Evolutionary conservation across 2,888 invertebrate genomes (phyloP).

Genomic region (Rhamphomyia laevipes): DNA sequence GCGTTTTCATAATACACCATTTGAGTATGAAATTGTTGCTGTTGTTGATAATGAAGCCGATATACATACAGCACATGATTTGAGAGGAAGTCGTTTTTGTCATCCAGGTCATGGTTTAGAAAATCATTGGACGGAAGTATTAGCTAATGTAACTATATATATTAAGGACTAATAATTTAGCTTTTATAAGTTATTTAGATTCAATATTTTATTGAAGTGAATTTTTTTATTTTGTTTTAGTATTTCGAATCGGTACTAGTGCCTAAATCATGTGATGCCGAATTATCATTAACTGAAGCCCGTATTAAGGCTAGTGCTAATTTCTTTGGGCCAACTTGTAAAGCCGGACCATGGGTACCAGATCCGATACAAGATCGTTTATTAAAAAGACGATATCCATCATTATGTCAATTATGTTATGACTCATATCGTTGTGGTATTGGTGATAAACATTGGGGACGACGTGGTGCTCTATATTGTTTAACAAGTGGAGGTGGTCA

Average conservation of each 20-base stretch:
- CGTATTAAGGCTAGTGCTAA: slow-evolving; percentile 58
- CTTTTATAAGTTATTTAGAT: neutral
- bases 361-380: slow-evolving; percentile 49
- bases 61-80: slow-evolving; percentile 47
- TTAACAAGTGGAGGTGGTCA: slow-evolving; percentile 67
- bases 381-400: slow-evolving; percentile 55
- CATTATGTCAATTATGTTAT: slow-evolving; percentile 61
- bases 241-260: slow-evolving; percentile 64
- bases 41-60: slow-evolving; percentile 49
- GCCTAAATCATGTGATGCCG: slow-evolving; percentile 56
- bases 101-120: slow-evolving; percentile 68
- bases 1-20: slow-evolving; percentile 41
- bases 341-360: slow-evolving; percentile 73
- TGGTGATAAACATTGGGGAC: slow-evolving; percentile 72
- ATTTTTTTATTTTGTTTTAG: slow-evolving; percentile 37
- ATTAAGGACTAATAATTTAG: neutral
- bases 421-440: slow-evolving; percentile 47
- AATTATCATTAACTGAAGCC: slow-evolving; percentile 60
- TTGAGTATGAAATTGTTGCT: slow-evolving; percentile 52
- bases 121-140: slow-evolving; percentile 62
- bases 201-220: neutral
- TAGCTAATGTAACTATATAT: slow-evolving; percentile 51
- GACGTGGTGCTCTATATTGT: slow-evolving; percentile 68
- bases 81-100: slow-evolving; percentile 62
- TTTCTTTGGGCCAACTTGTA: slow-evolving; percentile 71